Evolutionary conservation across 2,888 invertebrate genomes (phyloP), one percentile per base, ranked within the genome.

Genomic region (Lasioglossum morio): DNA sequence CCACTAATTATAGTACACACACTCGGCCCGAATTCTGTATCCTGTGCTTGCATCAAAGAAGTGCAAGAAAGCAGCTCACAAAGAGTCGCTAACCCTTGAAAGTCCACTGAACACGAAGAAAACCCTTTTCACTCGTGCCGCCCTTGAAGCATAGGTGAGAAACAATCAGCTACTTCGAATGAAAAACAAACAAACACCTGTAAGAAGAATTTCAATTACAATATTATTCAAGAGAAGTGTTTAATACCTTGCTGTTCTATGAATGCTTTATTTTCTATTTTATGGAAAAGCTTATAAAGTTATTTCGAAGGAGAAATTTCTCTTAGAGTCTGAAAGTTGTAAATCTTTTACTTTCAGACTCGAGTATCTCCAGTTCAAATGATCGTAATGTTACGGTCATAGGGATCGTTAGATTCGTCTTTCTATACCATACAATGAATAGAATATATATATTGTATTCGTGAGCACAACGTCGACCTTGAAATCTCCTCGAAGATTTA

Each of bases 1-100:
- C 30, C 53, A 72, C 40, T 78, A 72, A 78, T 78, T 78, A 70
- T 37, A 70, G 70, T 40, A 40, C 37, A 37, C 40, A n/a, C 70
- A 8, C 40, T n/a, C 40, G n/a, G 23, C 70, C 37, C 37, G 40
- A 14, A 40, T n/a, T n/a, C 40, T 40, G 70, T n/a, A n/a, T 37
- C 40, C 40, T 23, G n/a, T n/a, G 37, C 70, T 70, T 23, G 14
- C 40, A 23, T 70, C 40, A 70, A 70, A 70, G 70, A n/a, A 70
- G 70, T 23, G 23, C 40, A 23, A 70, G 70, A 40, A 70, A 40
- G 5, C n/a, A 12, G 40, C 70, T 23, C 14, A 40, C 70, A 70
- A 70, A 70, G 40, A n/a, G n/a, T 14, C 40, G 70, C 40, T 14
- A 23, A 70, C 70, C 14, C 70, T 40, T n/a, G 40, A 40, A 70